Percentiles rank a stretch among this genome's conserved stretches.
Conservation (phyloP, 2,888 invertebrate genomes). For the Leptura quadrifasciata region DNA sequence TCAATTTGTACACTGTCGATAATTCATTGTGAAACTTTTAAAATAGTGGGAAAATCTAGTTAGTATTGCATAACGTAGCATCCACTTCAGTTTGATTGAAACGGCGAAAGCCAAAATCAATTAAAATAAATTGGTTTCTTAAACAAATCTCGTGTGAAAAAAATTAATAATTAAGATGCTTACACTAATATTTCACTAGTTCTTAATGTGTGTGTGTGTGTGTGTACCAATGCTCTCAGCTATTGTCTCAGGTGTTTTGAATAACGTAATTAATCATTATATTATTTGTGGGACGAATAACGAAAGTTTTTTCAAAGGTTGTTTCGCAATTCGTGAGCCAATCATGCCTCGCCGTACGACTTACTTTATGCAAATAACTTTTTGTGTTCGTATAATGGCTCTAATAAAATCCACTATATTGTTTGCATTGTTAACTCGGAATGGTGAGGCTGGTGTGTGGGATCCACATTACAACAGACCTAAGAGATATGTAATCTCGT, state of each 20-base stretch:
- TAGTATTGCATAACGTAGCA: too few relatives aligned
- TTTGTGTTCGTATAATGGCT: neutral
- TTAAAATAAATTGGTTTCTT: neutral
- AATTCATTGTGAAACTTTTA: too few relatives aligned
- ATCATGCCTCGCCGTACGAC: slow-evolving; percentile 9
- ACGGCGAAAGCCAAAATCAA: neutral
- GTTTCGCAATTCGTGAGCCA: slow-evolving; percentile 38
- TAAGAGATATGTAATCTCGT: slow-evolving; percentile 13
- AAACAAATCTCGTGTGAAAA: slow-evolving; percentile 25
- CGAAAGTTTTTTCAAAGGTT: slow-evolving; percentile 39
- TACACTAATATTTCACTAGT: slow-evolving; percentile 21
- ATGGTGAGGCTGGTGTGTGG: slow-evolving; percentile 7
- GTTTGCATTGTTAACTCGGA: slow-evolving; percentile 18
- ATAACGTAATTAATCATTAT: slow-evolving; percentile 53
- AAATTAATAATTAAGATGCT: slow-evolving; percentile 21
- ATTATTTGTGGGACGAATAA: slow-evolving; percentile 47
- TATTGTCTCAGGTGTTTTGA: slow-evolving; percentile 29
- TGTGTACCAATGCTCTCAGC: slow-evolving; percentile 29
- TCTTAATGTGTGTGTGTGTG: neutral
- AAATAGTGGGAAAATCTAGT: too few relatives aligned
- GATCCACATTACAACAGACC: slow-evolving; percentile 18
- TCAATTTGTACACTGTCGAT: too few relatives aligned
- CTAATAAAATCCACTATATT: slow-evolving; percentile 21
- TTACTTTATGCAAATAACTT: slow-evolving; percentile 37
- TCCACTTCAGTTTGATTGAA: too few relatives aligned